Base-by-base conservation (phyloP, 2,113 vertebrate genomes). In the Sturnira hondurensis region DNA sequence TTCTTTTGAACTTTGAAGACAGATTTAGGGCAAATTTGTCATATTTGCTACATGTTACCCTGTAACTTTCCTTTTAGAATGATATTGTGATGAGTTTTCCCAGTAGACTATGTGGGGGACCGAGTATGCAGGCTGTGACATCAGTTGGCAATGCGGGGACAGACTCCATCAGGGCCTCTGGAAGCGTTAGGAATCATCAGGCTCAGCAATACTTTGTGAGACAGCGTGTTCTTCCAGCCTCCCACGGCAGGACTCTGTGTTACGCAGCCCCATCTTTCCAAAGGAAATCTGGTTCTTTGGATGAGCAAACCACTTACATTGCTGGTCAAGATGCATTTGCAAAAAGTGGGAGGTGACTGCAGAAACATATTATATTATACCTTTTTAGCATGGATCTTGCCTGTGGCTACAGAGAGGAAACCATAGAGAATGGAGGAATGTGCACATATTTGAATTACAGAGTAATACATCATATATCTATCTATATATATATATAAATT, bases 1-100 rank as follows among this genome's bases (percentile, higher is more conserved):
- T 67, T 36, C 41, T 78, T 93, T 78, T 91, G 63, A 86, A 86
- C 47, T 92, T 52, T 86, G 68, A 80, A 96, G 92, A 93, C 71
- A 97, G 84, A 96, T 86, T 95, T 47, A 88, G 81, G 89, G 68
- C 76, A 88, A 68, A 43, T 92, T 93, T 93, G 67, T 84, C 20
- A 70, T 26, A 65, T 45, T 84, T 93, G 20, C 24, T 82, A 31
- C 65, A 68, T 8, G 17, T 77, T 54, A 63, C 71, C 71, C 78
- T 58, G 81, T 36, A 86, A 67, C 43, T 63, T 92, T 96, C 86
- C 50, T 54, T 93, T 85, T 70, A 36, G 67, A 63, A 45, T 90
- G 54, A 52, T n/a, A 68, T 7, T 93, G n/a, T 61, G 36, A 89
- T 20, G 67, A 74, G 20, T 52, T 93, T 80, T 28, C 74, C 87